A percentile compares a stretch with the other conserved stretches of the same genome.
phyloP scores from a whole-genome alignment of 2,888 invertebrate genomes.

The Coelinius sp. region DNA sequence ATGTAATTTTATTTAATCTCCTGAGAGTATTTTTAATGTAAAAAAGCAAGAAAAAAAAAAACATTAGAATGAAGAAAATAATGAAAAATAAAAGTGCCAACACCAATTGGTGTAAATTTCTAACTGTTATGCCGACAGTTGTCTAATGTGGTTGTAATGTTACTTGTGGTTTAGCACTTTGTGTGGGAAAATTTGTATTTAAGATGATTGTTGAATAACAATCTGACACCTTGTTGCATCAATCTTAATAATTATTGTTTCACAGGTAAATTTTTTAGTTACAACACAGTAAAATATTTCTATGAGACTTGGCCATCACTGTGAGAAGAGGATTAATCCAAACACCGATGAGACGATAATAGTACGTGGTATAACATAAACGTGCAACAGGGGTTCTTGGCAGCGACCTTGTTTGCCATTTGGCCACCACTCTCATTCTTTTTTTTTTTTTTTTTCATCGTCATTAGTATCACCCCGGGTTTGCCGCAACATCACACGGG shows the following conservation, averaged over 20 bases:
- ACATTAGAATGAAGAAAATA: no score
- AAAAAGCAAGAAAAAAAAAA: background rate
- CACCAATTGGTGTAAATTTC: background rate
- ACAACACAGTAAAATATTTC: background rate
- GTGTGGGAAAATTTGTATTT: conserved; percentile 57
- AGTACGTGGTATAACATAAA: conserved; percentile 5
- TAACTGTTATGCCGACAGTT: conserved; percentile 44
- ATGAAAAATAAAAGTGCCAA: background rate
- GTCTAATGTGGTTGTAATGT: conserved; percentile 57
- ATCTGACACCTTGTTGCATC: conserved; percentile 32
- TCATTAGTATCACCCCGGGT: conserved; percentile 58
- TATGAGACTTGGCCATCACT: background rate
- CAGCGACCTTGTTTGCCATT: conserved; percentile 60
- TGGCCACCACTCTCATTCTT: conserved; percentile 39
- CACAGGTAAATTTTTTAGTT: background rate
- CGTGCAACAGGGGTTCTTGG: conserved; percentile 25
- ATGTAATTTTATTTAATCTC: background rate
- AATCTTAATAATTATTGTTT: conserved; percentile 12
- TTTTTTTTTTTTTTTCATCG: conserved; percentile 45
- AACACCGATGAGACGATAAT: conserved; percentile 32
- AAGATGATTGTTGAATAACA: conserved; percentile 2
- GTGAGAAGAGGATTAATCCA: conserved; percentile 36
- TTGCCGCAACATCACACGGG: conserved; percentile 25
- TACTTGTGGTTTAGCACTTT: conserved; percentile 60
- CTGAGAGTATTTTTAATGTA: no score